Evolutionary conservation across 2,888 invertebrate species (phyloP), one percentile per base, ranked within the genome.

Genomic region (Hybos culiciformis): DNA sequence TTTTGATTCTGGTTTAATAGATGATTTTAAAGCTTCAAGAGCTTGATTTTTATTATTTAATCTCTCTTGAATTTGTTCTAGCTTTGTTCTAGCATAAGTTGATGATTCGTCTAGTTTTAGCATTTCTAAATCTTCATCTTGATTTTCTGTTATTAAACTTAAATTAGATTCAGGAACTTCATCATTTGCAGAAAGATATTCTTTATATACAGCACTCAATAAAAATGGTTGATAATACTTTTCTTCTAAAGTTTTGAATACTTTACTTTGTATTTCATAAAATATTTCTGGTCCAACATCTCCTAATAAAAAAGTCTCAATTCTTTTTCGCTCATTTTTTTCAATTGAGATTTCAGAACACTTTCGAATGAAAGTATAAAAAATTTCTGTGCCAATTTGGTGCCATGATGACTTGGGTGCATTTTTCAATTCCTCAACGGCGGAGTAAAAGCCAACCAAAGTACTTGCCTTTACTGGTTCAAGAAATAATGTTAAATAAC

Each of bases 201-300:
- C 65, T 47, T 63, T 64, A 60, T 90, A 91, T 54, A 84, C 79
- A 50, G 87, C 84, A 57, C 88, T 90, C 45, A 88, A 75, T 42
- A 92, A 71, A 62, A 92, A 92, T 3, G 88, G 80, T 41, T 86
- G 82, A 63, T 90, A 92, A 63, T 88, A 85, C 62, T 88, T 84
- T 51, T 87, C 83, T 60, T 90, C 85, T 46, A 92, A 71, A 0
- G 80, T 78, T 55, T 80, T 78, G 11, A 83, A 74, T 8, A 91
- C 83, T 47, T 77, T 77, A 17, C 80, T 77, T 63, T 91, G 90
- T 17, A 88, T 84, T 61, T 87, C 84, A 56, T 83, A 86, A 64
- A 91, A 90, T 21, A 87, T 83, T 65, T 83, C 85, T 17, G 86
- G 86, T 1, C 87, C 87, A 56, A 82, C 81, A 60, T 92, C 85